phyloP scores from a whole-genome alignment of 2,797 vertebrate genomes.

The Mastacembelus armatus region DNA sequence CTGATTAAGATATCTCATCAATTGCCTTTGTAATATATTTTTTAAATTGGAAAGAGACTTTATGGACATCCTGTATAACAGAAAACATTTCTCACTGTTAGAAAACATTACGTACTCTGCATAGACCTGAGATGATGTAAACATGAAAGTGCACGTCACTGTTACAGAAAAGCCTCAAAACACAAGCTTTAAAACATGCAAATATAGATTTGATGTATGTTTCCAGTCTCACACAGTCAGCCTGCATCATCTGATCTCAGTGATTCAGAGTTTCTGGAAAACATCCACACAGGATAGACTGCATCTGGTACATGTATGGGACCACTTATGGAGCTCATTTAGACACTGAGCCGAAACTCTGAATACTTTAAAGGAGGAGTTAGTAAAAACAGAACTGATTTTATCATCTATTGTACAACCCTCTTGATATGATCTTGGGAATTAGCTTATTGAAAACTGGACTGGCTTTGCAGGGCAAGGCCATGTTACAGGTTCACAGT shows the following conservation, averaged over 20 bases:
- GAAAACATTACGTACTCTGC: neutral
- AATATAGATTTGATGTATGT: neutral
- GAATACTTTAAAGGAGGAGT: neutral
- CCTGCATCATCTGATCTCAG: constrained; percentile 19
- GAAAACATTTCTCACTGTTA: too few relatives aligned
- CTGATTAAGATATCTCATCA: too few relatives aligned
- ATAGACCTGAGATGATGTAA: neutral
- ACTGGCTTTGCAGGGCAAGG: neutral
- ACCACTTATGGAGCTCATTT: neutral
- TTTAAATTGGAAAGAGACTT: too few relatives aligned
- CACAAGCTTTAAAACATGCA: constrained; percentile 6
- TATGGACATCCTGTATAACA: too few relatives aligned
- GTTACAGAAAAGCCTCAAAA: constrained; percentile 1
- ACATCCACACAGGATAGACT: constrained; percentile 6
- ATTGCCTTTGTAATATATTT: too few relatives aligned
- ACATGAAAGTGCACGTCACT: neutral
- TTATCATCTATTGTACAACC: neutral
- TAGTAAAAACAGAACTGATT: neutral
- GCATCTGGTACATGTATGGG: neutral
- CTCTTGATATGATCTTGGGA: neutral
- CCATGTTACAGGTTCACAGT: neutral
- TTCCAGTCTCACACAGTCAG: neutral
- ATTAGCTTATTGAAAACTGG: neutral
- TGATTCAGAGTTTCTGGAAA: constrained; percentile 32
- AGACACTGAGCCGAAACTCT: neutral